phyloP scores from a whole-genome alignment of 2,797 vertebrate species.

The Sebastes alutus region DNA sequence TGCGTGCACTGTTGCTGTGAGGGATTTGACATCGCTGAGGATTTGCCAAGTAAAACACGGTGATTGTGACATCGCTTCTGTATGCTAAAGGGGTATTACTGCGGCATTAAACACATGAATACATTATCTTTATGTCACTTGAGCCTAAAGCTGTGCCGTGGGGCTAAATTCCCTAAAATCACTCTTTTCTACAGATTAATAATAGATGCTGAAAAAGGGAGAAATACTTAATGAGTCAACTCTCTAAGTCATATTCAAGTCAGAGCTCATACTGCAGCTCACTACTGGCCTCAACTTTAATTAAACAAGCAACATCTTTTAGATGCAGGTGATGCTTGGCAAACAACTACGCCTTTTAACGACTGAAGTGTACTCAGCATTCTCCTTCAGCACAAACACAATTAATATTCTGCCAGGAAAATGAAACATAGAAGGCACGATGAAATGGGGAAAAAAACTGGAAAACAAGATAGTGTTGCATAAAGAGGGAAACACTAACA shows the following conservation, averaged over 20 bases:
- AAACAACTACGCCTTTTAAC: constrained; percentile 6
- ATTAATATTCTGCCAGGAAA: constrained; percentile 38
- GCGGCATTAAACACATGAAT: constrained; percentile 62
- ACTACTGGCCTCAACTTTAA: constrained; percentile 41
- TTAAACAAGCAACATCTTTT: constrained; percentile 54
- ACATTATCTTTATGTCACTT: constrained; percentile 72
- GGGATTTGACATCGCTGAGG: constrained; percentile 46
- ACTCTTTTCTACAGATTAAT: constrained; percentile 61
- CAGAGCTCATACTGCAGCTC: constrained; percentile 43
- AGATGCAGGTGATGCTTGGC: constrained; percentile 51
- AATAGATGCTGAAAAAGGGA: constrained; percentile 61
- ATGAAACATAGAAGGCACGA: constrained; percentile 39
- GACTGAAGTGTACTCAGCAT: neutral
- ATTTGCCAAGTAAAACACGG: constrained; percentile 51
- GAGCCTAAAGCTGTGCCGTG: constrained; percentile 62
- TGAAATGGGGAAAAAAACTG: constrained; percentile 12
- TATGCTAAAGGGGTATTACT: constrained; percentile 60
- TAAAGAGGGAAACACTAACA: constrained; percentile 4
- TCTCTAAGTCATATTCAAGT: constrained; percentile 46
- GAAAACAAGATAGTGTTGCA: neutral
- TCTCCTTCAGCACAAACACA: constrained; percentile 31
- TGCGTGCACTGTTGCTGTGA: neutral
- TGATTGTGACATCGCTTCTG: constrained; percentile 52
- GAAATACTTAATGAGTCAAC: constrained; percentile 58
- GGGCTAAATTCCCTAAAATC: constrained; percentile 66